These are phyloP conservation scores for Cyanoramphus novaezelandiae DNA, from an alignment of 2,113 vertebrate genomes.

Conservation along the genomic window DNA sequence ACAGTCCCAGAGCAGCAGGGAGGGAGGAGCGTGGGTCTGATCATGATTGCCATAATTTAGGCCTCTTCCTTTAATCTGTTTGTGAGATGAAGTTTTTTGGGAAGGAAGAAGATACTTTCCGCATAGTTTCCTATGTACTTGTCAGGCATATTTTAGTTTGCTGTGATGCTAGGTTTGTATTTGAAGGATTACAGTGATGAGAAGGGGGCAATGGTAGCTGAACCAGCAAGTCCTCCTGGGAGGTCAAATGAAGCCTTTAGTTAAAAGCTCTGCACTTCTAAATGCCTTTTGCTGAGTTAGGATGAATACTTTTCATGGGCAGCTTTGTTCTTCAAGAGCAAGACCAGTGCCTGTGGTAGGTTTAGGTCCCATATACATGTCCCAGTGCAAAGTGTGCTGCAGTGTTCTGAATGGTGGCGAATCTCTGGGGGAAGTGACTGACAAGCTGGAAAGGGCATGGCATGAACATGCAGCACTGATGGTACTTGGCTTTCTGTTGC, in stretches of 20 bases:
- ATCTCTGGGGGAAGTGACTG: neutral
- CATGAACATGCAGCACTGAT: no score
- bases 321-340: neutral
- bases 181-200: neutral
- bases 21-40: neutral
- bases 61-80: neutral
- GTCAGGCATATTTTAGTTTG: neutral
- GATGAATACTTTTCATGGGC: neutral
- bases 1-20: neutral
- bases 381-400: neutral
- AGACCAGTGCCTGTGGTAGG: neutral
- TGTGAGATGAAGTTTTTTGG: neutral
- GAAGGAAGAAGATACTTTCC: neutral
- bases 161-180: neutral
- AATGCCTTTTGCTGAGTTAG: neutral
- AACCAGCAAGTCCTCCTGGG: neutral
- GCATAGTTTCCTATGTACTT: accelerated
- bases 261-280: neutral
- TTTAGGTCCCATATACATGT: no score
- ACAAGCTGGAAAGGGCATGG: neutral
- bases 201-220: neutral
- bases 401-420: neutral
- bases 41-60: neutral
- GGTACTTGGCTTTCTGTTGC: neutral
- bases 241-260: neutral